A percentile compares a stretch with the other conserved stretches of the same genome.
These are phyloP conservation scores for Frankliniella fusca DNA, from an alignment of 2,888 invertebrate species.

Conservation along the genomic window DNA sequence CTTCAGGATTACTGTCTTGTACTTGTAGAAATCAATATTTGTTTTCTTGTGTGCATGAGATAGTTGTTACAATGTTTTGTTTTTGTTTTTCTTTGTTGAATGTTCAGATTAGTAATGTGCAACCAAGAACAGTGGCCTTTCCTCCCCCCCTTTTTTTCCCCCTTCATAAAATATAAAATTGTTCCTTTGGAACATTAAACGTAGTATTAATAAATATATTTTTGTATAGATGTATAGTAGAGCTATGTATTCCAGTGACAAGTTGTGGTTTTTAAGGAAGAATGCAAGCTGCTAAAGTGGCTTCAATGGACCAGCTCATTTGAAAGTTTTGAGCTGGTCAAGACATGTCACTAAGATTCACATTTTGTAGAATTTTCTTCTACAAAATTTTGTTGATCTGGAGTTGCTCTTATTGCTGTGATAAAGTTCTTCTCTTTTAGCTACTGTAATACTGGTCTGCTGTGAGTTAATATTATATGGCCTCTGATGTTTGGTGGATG, in stretches of 20 bases:
- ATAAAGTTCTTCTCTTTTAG: background rate
- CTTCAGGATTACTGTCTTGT: background rate
- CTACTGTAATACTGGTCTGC: background rate
- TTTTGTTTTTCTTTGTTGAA: background rate
- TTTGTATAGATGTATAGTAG: constrained; percentile 16
- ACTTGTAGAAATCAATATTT: background rate
- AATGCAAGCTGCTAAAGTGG: background rate
- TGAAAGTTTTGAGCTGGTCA: background rate
- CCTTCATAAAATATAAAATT: background rate
- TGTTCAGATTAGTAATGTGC: constrained; percentile 3
- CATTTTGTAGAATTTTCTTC: background rate
- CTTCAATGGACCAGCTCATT: background rate
- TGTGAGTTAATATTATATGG: background rate
- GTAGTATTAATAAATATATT: constrained; percentile 16
- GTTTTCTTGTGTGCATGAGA: background rate
- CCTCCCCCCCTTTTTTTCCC: background rate
- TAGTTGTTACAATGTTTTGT: background rate
- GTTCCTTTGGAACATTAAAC: background rate
- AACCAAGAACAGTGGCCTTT: background rate
- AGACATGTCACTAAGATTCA: background rate
- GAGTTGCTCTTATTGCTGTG: constrained; percentile 17
- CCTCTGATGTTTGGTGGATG: background rate
- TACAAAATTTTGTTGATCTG: constrained; percentile 3
- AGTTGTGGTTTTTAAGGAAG: background rate
- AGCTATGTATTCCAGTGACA: constrained; percentile 12